Evolutionary conservation across 37 sponge, comb jelly and placozoan species (phyloP).

Genomic region (Haliclona indistincta): DNA sequence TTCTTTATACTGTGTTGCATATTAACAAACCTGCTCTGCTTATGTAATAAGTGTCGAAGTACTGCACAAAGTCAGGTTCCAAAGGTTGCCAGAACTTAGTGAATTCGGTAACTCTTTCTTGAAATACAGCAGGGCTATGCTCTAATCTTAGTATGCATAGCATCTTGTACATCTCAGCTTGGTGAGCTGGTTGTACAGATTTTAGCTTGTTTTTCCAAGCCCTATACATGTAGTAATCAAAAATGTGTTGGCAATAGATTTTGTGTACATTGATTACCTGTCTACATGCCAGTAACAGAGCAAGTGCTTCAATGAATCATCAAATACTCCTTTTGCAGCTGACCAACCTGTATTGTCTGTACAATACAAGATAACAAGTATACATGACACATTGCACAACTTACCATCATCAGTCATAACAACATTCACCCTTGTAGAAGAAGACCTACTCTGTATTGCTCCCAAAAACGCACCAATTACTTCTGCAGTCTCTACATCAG

Average conservation of each 20-base stretch:
- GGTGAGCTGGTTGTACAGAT: conserved; percentile 1
- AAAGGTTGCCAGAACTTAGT: neutral
- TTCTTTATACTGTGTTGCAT: neutral
- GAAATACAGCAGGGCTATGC: neutral
- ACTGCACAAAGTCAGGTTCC: conserved; percentile 20
- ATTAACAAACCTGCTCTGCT: conserved; percentile 29
- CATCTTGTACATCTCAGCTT: conserved; percentile 19
- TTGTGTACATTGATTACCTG: conserved; percentile 3
- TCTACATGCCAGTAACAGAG: conserved; percentile 31
- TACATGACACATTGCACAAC: neutral
- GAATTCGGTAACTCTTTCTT: conserved; percentile 3
- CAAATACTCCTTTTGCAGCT: conserved; percentile 20
- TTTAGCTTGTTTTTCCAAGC: conserved; percentile 29
- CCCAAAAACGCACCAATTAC: conserved; percentile 1
- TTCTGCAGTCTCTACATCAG: conserved; percentile 17
- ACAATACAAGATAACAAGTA: neutral
- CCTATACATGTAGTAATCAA: neutral
- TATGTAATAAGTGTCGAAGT: conserved; percentile 8
- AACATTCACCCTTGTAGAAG: conserved; percentile 8
- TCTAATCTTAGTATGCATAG: conserved; percentile 6
- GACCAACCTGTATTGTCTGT: conserved; percentile 31
- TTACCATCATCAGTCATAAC: conserved; percentile 40
- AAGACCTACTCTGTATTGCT: conserved; percentile 5
- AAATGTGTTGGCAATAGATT: neutral
- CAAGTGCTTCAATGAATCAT: conserved; percentile 14